Conservation (phyloP, 2,888 invertebrate genomes). For the Pegoplata infirma region DNA sequence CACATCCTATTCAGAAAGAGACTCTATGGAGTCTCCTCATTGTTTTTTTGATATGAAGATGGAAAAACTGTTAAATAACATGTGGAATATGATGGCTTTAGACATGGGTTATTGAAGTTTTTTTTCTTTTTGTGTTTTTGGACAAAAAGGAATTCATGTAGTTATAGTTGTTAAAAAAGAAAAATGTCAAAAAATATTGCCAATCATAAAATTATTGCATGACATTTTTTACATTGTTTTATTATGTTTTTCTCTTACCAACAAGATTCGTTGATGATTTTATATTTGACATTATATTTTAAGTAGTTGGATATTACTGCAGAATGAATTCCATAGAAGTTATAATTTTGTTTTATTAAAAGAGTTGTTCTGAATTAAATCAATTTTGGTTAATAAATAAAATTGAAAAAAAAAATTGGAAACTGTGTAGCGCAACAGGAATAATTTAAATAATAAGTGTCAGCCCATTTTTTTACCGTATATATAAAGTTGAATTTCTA, state of each 20-base stretch:
- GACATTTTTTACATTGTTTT: slow-evolving; percentile 65
- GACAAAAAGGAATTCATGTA: slow-evolving; percentile 56
- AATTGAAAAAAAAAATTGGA: too few relatives aligned
- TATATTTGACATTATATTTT: too few relatives aligned
- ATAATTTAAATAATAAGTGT: too few relatives aligned
- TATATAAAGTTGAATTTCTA: too few relatives aligned
- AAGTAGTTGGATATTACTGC: too few relatives aligned
- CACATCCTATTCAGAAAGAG: slow-evolving; percentile 48
- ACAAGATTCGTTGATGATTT: too few relatives aligned
- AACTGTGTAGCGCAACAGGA: too few relatives aligned
- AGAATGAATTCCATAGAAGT: not conserved
- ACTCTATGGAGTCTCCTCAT: slow-evolving; percentile 51
- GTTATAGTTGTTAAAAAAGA: slow-evolving; percentile 57
- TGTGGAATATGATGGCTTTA: slow-evolving; percentile 49
- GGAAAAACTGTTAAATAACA: slow-evolving; percentile 54
- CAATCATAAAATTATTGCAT: slow-evolving; percentile 68
- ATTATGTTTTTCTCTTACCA: too few relatives aligned
- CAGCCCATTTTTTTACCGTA: too few relatives aligned
- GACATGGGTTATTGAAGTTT: too few relatives aligned
- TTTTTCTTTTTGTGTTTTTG: slow-evolving; percentile 12
- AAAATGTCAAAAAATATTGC: slow-evolving; percentile 64
- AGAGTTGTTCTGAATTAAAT: too few relatives aligned
- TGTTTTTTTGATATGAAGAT: slow-evolving; percentile 36
- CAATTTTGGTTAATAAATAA: too few relatives aligned
- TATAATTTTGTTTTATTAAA: not conserved